These are phyloP conservation scores for Halichoeres trimaculatus DNA, from an alignment of 2,113 vertebrate genomes.

Conservation along the genomic window DNA sequence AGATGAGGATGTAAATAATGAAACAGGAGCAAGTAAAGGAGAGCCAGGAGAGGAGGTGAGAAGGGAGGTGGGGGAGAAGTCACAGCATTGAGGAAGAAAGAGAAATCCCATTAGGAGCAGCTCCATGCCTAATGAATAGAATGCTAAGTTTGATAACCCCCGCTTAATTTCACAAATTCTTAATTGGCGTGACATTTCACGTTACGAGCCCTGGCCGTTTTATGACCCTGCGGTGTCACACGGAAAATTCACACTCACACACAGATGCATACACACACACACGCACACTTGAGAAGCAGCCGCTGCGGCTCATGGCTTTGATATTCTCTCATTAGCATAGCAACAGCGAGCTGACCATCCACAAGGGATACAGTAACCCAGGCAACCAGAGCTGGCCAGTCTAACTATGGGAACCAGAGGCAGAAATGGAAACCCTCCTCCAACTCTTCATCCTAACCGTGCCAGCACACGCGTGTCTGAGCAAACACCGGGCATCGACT, in stretches of 20 bases:
- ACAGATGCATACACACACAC: not conserved
- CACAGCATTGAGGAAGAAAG: constrained; percentile 6
- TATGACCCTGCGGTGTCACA: constrained; percentile 41
- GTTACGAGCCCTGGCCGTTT: constrained; percentile 48
- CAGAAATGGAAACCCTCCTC: constrained; percentile 19
- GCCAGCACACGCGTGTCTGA: not conserved
- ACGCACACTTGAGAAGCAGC: constrained; percentile 12
- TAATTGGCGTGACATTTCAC: constrained; percentile 71
- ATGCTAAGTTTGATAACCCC: constrained; percentile 47
- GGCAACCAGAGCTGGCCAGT: constrained; percentile 69
- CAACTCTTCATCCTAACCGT: constrained; percentile 24
- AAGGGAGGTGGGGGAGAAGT: not conserved
- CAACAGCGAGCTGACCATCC: constrained; percentile 73
- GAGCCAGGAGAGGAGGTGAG: constrained; percentile 28
- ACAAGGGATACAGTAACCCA: constrained; percentile 71
- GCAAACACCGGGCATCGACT: not conserved
- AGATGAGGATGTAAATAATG: constrained; percentile 61
- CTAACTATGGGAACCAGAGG: constrained; percentile 56
- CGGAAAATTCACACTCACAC: constrained; percentile 34
- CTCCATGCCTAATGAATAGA: constrained; percentile 59
- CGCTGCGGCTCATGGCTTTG: constrained; percentile 50
- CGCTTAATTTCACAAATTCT: constrained; percentile 62
- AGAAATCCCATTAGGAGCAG: constrained; percentile 55
- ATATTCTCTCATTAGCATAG: constrained; percentile 76
- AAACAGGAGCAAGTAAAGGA: constrained; percentile 45